phyloP scores from a whole-genome alignment of 2,113 vertebrate genomes.

The Entomyzon cyanotis region DNA sequence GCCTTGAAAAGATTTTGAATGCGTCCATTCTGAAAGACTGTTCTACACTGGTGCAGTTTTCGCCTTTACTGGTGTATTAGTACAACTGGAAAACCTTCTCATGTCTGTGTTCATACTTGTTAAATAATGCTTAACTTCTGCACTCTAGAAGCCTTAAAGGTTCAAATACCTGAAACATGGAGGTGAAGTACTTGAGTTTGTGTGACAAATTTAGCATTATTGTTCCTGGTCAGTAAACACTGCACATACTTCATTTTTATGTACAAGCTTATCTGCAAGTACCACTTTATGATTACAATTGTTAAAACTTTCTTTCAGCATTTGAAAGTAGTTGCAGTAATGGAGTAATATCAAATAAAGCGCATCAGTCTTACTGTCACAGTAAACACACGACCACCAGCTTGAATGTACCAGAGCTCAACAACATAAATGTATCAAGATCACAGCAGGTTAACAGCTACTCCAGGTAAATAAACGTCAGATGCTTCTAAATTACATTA shows the following conservation, averaged over 20 bases:
- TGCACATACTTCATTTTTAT: neutral
- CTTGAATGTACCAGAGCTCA: slow-evolving; percentile 86
- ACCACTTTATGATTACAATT: neutral
- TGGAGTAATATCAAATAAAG: slow-evolving; percentile 92
- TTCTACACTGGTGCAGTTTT: neutral
- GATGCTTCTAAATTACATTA: neutral
- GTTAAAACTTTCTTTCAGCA: slow-evolving; percentile 63
- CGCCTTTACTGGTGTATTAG: neutral
- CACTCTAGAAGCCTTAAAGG: neutral
- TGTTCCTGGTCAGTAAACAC: neutral
- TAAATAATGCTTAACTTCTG: neutral
- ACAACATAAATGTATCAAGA: slow-evolving; percentile 89
- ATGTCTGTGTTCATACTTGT: neutral
- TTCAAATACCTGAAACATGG: neutral
- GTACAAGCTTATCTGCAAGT: neutral
- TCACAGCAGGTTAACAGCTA: slow-evolving; percentile 86
- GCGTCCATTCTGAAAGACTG: neutral
- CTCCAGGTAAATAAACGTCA: slow-evolving; percentile 77
- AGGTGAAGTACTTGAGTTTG: neutral
- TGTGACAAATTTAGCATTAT: neutral
- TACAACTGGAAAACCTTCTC: neutral
- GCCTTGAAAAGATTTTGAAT: neutral
- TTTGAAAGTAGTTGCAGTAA: slow-evolving; percentile 97
- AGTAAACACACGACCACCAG: slow-evolving; percentile 84
- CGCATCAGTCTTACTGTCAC: slow-evolving; percentile 88